Evolutionary conservation across 2,888 invertebrate species (phyloP).

Genomic region (Thera obeliscata): DNA sequence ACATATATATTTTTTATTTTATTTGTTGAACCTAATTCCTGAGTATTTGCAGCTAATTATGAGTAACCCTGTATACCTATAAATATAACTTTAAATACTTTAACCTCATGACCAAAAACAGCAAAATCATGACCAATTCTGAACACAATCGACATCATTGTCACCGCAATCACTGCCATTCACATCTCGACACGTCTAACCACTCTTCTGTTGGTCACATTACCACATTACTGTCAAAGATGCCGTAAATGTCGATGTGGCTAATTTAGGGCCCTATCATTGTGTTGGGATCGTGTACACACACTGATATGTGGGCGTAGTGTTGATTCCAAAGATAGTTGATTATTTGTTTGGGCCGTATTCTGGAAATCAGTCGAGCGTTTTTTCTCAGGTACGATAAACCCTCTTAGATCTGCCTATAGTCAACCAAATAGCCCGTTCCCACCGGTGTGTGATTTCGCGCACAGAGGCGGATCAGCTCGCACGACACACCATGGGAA

Average conservation of each 20-base stretch:
- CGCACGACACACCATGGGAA: no score
- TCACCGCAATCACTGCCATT: constrained; percentile 58
- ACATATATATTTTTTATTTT: no score
- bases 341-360: constrained; percentile 49
- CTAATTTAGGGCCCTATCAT: constrained; percentile 71
- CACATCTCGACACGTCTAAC: constrained; percentile 52
- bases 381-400: no score
- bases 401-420: no score
- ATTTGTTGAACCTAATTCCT: no score
- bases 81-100: background rate
- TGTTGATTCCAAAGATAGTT: constrained; percentile 70
- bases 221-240: constrained; percentile 65
- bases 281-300: constrained; percentile 61
- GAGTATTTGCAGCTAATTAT: no score
- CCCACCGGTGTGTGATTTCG: no score
- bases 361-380: constrained; percentile 36
- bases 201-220: constrained; percentile 52
- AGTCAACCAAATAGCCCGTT: no score
- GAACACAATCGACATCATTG: constrained; percentile 41
- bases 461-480: no score
- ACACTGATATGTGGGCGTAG: constrained; percentile 69
- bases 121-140: constrained; percentile 7
- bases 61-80: no score
- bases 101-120: background rate
- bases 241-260: constrained; percentile 68